Base-by-base conservation (phyloP, 2,888 invertebrate genomes). In the Choreutis nemorana region DNA sequence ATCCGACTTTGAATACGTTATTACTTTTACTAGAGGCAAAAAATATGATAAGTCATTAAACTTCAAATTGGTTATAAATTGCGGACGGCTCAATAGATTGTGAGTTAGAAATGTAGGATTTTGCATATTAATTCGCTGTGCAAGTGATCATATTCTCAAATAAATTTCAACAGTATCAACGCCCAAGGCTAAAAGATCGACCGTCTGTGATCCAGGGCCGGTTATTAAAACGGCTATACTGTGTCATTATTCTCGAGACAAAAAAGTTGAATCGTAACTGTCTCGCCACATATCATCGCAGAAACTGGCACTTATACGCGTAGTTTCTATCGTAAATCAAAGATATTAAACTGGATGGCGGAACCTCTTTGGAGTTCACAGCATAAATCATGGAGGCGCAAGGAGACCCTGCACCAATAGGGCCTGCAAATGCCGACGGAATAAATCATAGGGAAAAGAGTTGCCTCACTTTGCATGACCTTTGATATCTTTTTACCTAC, bases 291-390 rank as follows among this genome's bases (percentile, higher is more conserved):
- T 73, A 75, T 77, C 75, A 75, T 68, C 63, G 61, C 39, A 49
- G 54, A 59, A 67, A 64, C 68, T 70, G 70, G 73, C 67, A 68
- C 66, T 73, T 75, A 73, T 63, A 59, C 63, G 61, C 57, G 67
- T 70, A 71, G 72, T 72, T 71, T 72, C 73, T 71, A 70, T 71
- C 77, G 72, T 78, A 78, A 78, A 78, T 78, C 78, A 78, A 75
- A 73, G 62, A 78, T 78, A 78, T 78, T 78, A 78, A 78, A 75
- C 68, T 62, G 65, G 62, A 71, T 65, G 71, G 70, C 65, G 71
- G 75, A 70, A 73, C 75, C 75, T 78, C 77, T 73, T 75, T 73
- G 60, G 61, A 73, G 77, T 73, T 75, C 73, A 68, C 71, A 73
- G 58, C 65, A 73, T 78, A 78, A 78, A 78, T 78, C 77, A 75